Conservation (phyloP, 2,797 vertebrate genomes). For the Yasuhikotakia modesta region DNA sequence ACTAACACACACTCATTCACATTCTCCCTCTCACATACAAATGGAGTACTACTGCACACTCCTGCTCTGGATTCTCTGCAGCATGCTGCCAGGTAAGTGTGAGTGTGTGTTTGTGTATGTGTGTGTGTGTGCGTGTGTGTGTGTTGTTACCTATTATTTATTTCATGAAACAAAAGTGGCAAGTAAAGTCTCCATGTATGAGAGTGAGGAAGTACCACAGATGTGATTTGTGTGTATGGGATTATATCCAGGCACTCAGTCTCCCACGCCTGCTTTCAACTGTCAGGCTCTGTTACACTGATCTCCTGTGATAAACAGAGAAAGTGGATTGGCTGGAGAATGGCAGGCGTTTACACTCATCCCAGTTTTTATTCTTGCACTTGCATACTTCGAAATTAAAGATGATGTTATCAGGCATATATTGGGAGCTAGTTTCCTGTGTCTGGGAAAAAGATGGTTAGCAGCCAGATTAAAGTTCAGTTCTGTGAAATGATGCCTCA, state of each 20-base stretch:
- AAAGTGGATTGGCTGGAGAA: constrained; percentile 55
- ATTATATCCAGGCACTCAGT: not conserved
- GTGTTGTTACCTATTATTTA: constrained; percentile 4
- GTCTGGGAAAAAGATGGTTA: constrained; percentile 58
- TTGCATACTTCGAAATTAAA: constrained; percentile 60
- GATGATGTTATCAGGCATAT: constrained; percentile 64
- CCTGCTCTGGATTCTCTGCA: constrained; percentile 85
- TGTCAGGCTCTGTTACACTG: constrained; percentile 29
- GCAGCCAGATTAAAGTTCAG: constrained; percentile 69
- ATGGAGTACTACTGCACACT: constrained; percentile 88
- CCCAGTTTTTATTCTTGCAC: not conserved
- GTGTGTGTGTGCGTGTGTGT: constrained; percentile 20
- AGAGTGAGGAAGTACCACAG: constrained; percentile 22
- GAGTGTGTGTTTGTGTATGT: constrained; percentile 76
- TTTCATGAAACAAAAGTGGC: not conserved
- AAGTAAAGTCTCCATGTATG: not conserved
- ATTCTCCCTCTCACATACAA: constrained; percentile 55
- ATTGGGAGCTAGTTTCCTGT: constrained; percentile 60
- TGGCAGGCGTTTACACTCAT: constrained; percentile 40
- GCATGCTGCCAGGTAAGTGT: constrained; percentile 85
- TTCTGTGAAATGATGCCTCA: constrained; percentile 71
- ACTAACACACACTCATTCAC: constrained; percentile 60
- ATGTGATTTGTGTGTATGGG: constrained; percentile 16
- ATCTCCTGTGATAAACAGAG: constrained; percentile 48
- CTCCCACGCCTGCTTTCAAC: constrained; percentile 39